Conservation (phyloP, 2,888 invertebrate species). For the Stramonita haemastoma region DNA sequence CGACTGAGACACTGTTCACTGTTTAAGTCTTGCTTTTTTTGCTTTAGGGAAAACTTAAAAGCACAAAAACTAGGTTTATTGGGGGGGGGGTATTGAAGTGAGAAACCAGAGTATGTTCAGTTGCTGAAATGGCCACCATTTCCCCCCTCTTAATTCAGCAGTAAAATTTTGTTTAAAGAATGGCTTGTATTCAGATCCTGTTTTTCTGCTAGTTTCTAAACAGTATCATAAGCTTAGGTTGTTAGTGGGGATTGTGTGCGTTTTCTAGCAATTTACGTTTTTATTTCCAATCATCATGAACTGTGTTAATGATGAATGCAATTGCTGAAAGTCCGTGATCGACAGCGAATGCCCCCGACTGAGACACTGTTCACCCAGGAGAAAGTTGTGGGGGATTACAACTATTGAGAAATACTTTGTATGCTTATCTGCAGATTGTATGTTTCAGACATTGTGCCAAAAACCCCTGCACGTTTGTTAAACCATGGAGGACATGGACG, state of each 20-base stretch:
- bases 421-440: background rate
- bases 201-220: background rate
- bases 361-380: slow-evolving; percentile 12
- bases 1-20: slow-evolving; percentile 34
- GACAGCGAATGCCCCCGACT: slow-evolving; percentile 43
- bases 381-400: background rate
- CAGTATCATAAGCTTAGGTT: background rate
- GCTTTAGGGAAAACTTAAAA: too few species aligned
- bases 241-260: background rate
- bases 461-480: background rate
- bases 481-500: background rate
- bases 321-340: background rate
- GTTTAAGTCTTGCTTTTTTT: too few species aligned
- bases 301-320: slow-evolving; percentile 40
- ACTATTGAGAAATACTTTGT: background rate
- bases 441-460: background rate
- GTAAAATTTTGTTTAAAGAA: background rate
- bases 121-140: background rate
- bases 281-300: slow-evolving; percentile 16
- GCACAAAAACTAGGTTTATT: background rate
- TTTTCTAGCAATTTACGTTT: too few species aligned
- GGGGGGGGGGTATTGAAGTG: too few species aligned
- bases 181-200: background rate
- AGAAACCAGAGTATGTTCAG: background rate
- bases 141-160: background rate